A percentile compares a stretch with the other conserved stretches of the same genome.
Conservation (phyloP, 2,888 invertebrate species). For the Leptura quadrifasciata region DNA sequence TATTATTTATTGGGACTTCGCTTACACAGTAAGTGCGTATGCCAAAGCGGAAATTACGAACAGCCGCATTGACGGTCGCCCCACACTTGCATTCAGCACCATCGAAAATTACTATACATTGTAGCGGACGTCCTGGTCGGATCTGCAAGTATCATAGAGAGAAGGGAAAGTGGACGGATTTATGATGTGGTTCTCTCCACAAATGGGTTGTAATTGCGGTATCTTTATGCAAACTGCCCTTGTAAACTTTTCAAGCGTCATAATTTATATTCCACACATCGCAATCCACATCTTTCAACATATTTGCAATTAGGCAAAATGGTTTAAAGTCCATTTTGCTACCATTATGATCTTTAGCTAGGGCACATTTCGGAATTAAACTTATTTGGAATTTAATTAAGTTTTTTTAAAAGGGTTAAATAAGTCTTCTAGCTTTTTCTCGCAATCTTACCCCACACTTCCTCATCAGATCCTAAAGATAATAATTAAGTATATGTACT, state of each 20-base stretch:
- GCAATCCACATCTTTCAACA: not conserved
- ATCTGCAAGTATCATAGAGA: slow-evolving; percentile 24
- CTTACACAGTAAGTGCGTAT: slow-evolving; percentile 56
- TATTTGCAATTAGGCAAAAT: not conserved
- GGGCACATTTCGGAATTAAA: not conserved
- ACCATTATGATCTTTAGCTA: not conserved
- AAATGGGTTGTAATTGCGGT: slow-evolving; percentile 25
- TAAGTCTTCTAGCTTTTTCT: too few relatives aligned
- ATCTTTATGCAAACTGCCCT: not conserved
- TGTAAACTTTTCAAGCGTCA: not conserved
- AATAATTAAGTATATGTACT: too few relatives aligned
- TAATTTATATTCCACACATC: slow-evolving; percentile 8
- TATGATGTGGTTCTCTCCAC: slow-evolving; percentile 19
- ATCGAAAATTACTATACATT: slow-evolving; percentile 29
- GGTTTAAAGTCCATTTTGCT: not conserved
- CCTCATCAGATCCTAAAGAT: too few relatives aligned
- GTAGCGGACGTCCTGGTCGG: slow-evolving; percentile 16
- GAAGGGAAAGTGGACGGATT: slow-evolving; percentile 20
- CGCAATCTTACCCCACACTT: too few relatives aligned
- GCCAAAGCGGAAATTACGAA: slow-evolving; percentile 65
- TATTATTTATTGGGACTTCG: slow-evolving; percentile 64
- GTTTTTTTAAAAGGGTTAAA: too few relatives aligned
- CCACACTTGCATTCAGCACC: slow-evolving; percentile 53
- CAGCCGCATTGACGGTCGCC: slow-evolving; percentile 60
- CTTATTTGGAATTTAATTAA: not conserved